A percentile compares a stretch with the other conserved stretches of the same genome.
These are phyloP conservation scores for Troides oblongomaculatus DNA, from an alignment of 2,888 invertebrate genomes.

Conservation along the genomic window DNA sequence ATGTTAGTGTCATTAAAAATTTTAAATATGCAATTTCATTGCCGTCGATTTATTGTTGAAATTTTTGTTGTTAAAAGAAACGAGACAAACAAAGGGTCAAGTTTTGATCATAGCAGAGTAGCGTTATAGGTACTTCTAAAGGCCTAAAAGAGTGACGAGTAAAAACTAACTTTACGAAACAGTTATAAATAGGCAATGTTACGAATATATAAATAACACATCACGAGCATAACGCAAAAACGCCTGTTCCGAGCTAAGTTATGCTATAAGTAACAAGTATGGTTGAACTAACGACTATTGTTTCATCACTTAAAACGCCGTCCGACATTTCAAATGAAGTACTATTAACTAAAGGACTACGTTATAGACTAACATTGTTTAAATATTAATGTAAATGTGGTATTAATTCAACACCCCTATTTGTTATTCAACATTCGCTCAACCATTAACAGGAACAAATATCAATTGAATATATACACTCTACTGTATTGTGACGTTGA, in stretches of 20 bases:
- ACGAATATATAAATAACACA: background rate
- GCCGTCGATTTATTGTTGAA: too few relatives aligned
- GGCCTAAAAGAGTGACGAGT: too few relatives aligned
- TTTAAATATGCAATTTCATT: too few relatives aligned
- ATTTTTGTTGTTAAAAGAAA: too few relatives aligned
- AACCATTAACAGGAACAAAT: slow-evolving; percentile 28
- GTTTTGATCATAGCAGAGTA: too few relatives aligned
- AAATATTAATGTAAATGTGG: slow-evolving; percentile 14
- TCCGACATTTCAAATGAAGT: background rate
- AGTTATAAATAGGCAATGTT: background rate
- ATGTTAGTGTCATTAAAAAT: too few relatives aligned
- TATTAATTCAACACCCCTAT: background rate
- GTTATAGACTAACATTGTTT: background rate
- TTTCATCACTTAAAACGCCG: slow-evolving; percentile 5
- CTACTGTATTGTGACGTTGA: slow-evolving; percentile 29
- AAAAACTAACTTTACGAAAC: too few relatives aligned
- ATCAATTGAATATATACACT: slow-evolving; percentile 9
- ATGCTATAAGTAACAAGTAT: background rate
- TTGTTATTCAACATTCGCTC: slow-evolving; percentile 20
- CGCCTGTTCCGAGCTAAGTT: background rate
- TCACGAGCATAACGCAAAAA: background rate
- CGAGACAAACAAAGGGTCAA: too few relatives aligned
- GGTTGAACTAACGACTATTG: background rate
- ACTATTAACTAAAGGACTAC: background rate
- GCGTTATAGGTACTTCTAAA: too few relatives aligned